phyloP scores from a whole-genome alignment of 1,140 invertebrate species.

The Hyles vespertilio region DNA sequence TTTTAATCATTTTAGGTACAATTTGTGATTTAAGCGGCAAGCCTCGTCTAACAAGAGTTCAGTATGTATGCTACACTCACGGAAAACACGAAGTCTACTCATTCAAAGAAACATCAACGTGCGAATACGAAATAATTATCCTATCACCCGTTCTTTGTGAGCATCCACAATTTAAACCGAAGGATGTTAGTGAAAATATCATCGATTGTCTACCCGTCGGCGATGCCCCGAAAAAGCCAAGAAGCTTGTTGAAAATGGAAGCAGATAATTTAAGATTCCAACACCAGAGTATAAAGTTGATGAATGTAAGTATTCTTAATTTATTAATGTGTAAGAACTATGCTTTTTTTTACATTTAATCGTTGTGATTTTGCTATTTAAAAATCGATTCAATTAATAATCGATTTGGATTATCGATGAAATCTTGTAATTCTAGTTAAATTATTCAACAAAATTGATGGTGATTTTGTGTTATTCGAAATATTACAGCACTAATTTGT shows the following conservation, averaged over 20 bases:
- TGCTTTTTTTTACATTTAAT: constrained; percentile 14
- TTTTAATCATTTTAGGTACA: constrained; percentile 77
- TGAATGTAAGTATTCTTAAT: constrained; percentile 40
- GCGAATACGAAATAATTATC: constrained; percentile 95
- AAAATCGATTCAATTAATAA: too few species aligned
- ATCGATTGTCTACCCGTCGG: constrained; percentile 88
- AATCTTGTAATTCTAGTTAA: too few species aligned
- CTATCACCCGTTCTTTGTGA: constrained; percentile 89
- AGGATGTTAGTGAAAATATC: constrained; percentile 86
- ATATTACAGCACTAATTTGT: neutral
- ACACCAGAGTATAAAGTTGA: constrained; percentile 74
- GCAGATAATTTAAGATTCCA: constrained; percentile 82
- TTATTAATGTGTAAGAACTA: constrained; percentile 14
- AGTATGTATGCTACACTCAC: constrained; percentile 90
- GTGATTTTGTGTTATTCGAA: constrained; percentile 1
- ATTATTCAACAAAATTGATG: too few species aligned
- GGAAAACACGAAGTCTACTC: constrained; percentile 95
- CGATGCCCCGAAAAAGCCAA: constrained; percentile 84
- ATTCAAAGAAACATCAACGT: constrained; percentile 94
- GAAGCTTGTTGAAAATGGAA: constrained; percentile 83
- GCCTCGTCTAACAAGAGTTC: constrained; percentile 86
- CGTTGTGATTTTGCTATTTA: too few species aligned
- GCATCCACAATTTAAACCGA: constrained; percentile 92
- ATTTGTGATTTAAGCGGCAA: constrained; percentile 93
- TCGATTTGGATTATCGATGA: too few species aligned